These are phyloP conservation scores for Andrena minutula DNA, from an alignment of 2,888 invertebrate species.

Conservation along the genomic window DNA sequence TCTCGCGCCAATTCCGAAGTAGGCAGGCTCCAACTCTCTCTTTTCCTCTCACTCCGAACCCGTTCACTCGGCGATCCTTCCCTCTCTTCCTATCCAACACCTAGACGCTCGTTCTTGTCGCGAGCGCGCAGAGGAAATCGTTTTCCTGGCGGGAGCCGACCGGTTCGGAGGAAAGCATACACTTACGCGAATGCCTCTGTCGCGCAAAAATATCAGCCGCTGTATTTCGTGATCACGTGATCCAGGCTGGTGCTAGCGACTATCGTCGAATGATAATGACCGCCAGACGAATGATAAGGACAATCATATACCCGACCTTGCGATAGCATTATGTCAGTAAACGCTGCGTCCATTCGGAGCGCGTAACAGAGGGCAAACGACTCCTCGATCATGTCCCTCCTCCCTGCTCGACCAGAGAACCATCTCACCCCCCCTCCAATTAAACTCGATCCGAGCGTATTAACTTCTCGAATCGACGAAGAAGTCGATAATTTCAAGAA, in stretches of 20 bases:
- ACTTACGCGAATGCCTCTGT: constrained; percentile 41
- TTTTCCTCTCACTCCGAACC: neutral
- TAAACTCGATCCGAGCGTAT: constrained; percentile 23
- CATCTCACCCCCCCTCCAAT: constrained; percentile 3
- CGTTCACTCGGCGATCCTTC: neutral
- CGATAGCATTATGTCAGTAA: neutral
- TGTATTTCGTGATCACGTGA: constrained; percentile 47
- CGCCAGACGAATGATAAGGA: neutral
- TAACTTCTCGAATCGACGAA: constrained; percentile 20
- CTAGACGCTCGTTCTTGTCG: neutral
- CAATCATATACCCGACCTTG: neutral
- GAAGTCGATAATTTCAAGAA: constrained; percentile 2
- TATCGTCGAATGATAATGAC: constrained; percentile 10
- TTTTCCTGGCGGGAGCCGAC: constrained; percentile 36
- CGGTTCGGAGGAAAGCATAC: constrained; percentile 49
- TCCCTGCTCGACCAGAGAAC: neutral
- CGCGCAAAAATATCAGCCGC: constrained; percentile 43
- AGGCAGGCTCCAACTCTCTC: constrained; percentile 1
- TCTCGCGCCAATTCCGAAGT: constrained; percentile 55
- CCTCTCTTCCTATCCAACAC: neutral
- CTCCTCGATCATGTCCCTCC: constrained; percentile 1
- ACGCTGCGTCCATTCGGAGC: neutral
- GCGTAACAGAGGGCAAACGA: constrained; percentile 5
- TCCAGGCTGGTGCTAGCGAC: neutral
- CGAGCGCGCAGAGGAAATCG: constrained; percentile 2